Percentiles rank a stretch among this genome's conserved stretches.
Conservation (phyloP, 2,113 vertebrate species). For the Pelvicachromis taeniatus region DNA sequence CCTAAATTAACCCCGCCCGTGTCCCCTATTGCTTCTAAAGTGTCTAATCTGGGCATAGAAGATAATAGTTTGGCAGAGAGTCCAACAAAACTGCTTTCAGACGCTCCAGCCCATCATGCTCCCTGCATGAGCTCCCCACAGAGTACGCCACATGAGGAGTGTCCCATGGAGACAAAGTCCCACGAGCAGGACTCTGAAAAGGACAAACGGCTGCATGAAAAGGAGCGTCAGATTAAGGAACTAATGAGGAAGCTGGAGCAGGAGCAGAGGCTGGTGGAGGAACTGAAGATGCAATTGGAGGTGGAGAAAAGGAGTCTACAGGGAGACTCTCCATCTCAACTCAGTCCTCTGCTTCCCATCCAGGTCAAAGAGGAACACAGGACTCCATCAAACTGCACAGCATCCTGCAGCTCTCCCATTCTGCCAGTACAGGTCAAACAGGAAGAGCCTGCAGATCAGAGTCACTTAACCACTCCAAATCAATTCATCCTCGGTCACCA, state of each 20-base stretch:
- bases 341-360: slow-evolving; percentile 6
- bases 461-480: slow-evolving; percentile 51
- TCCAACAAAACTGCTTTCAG: slow-evolving; percentile 36
- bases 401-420: slow-evolving; percentile 6
- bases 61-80: slow-evolving; percentile 74
- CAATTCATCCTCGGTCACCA: slow-evolving; percentile 76
- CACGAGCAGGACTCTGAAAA: slow-evolving; percentile 86
- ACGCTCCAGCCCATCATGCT: slow-evolving; percentile 49
- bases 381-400: slow-evolving; percentile 36
- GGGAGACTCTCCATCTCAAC: slow-evolving; percentile 44
- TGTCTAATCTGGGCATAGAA: slow-evolving; percentile 79
- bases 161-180: slow-evolving; percentile 67
- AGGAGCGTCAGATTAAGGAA: slow-evolving; percentile 94
- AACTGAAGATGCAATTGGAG: slow-evolving; percentile 94
- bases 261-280: slow-evolving; percentile 94
- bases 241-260: slow-evolving; percentile 91
- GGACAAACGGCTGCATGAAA: slow-evolving; percentile 91
- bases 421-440: slow-evolving; percentile 49
- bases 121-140: slow-evolving; percentile 63
- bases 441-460: slow-evolving; percentile 43
- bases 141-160: slow-evolving; percentile 47
- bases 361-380: slow-evolving; percentile 62
- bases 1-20: slow-evolving; percentile 78
- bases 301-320: slow-evolving; percentile 90
- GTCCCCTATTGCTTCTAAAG: slow-evolving; percentile 84